Percentiles rank a stretch among this genome's conserved stretches.
phyloP scores from a whole-genome alignment of 2,113 vertebrate genomes.

The Platichthys flesus region DNA sequence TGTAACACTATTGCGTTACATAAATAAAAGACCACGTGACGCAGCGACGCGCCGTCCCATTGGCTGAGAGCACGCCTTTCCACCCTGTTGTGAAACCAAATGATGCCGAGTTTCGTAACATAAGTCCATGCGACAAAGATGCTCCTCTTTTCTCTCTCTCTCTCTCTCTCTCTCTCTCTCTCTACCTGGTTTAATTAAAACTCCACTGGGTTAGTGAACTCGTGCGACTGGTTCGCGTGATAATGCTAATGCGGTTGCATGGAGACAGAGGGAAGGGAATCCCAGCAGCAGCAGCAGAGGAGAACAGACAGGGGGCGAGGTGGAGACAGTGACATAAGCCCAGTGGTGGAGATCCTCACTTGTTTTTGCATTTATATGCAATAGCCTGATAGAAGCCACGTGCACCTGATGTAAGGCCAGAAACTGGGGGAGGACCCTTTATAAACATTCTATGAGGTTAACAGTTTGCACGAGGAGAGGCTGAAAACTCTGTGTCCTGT shows the following conservation, averaged over 20 bases:
- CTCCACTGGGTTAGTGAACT: not conserved
- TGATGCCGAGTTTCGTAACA: conserved; percentile 81
- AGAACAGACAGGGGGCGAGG: too few relatives aligned
- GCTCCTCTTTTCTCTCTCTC: not conserved
- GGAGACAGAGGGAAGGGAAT: not conserved
- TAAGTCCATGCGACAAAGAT: conserved; percentile 37
- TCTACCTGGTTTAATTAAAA: not conserved
- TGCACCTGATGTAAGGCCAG: not conserved
- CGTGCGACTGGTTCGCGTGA: not conserved
- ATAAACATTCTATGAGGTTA: not conserved
- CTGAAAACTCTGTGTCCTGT: not conserved
- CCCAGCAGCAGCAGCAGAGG: not conserved
- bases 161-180: not conserved
- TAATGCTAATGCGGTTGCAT: too few relatives aligned
- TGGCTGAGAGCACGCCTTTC: conserved; percentile 64
- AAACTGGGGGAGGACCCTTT: not conserved
- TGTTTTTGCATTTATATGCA: too few relatives aligned
- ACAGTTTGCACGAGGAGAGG: not conserved
- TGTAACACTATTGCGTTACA: conserved; percentile 79
- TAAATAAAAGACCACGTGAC: conserved; percentile 84
- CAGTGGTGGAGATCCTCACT: too few relatives aligned
- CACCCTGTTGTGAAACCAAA: conserved; percentile 83
- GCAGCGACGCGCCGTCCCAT: conserved; percentile 48
- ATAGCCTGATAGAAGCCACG: not conserved
- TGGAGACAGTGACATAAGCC: not conserved